Evolutionary conservation across 2,888 invertebrate species (phyloP).

Genomic region (Cheilosia vulpina): DNA sequence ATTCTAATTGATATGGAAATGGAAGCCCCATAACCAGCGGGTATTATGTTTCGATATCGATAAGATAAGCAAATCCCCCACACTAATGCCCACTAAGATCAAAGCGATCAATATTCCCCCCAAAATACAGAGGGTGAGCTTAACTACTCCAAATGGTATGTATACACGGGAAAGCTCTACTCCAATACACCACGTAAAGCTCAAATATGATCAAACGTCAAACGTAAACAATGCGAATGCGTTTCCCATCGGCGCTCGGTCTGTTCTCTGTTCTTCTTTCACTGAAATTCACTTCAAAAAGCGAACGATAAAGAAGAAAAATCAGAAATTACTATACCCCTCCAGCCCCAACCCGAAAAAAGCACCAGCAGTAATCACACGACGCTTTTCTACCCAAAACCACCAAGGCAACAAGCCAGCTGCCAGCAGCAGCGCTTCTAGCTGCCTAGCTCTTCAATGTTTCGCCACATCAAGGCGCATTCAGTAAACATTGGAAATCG

Average conservation of each 20-base stretch:
- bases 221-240: constrained; percentile 16
- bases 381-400: constrained; percentile 5
- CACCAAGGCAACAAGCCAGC: background rate
- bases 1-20: constrained; percentile 37
- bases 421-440: constrained; percentile 24
- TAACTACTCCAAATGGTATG: background rate
- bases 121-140: background rate
- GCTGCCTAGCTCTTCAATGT: constrained; percentile 45
- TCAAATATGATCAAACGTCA: constrained; percentile 1
- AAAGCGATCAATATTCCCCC: background rate
- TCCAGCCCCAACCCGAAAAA: background rate
- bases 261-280: constrained; percentile 14
- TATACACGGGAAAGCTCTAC: constrained; percentile 12
- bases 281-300: constrained; percentile 20
- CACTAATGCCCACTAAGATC: constrained; percentile 3
- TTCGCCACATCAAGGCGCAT: constrained; percentile 49
- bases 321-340: background rate
- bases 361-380: background rate
- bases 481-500: constrained; percentile 76
- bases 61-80: background rate
- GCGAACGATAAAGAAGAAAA: constrained; percentile 7
- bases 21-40: constrained; percentile 9
- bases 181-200: constrained; percentile 19
- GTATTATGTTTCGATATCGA: constrained; percentile 23
- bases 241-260: constrained; percentile 33